Base-by-base conservation (phyloP, 2,113 vertebrate species). In the Anas platyrhynchos region DNA sequence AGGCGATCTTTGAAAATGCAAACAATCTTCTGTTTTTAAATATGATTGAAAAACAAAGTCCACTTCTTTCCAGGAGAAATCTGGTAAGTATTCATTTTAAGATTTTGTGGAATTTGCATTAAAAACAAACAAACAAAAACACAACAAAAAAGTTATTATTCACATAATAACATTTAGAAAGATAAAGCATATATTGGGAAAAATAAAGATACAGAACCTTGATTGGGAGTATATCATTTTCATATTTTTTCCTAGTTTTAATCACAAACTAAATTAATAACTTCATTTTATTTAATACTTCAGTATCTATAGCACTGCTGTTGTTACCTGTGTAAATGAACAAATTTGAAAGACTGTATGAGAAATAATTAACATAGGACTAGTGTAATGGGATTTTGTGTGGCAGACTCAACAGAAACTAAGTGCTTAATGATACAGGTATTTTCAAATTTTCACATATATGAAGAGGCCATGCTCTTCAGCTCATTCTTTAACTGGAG, bases 11-110 rank as follows among this genome's bases (percentile, higher is more conserved):
- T 68, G 26, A 79, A 63, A 94, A 94, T 29, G 10, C 4, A 91
- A 76, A 2, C 11, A 89, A 73, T 89, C n/a, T 82, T 3, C 93
- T 96, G 78, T 55, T 43, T 87, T 67, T 7, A 94, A 94, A 89
- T 90, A 11, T 22, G 86, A 46, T 26, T 31, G 16, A 86, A 87
- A 74, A 86, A 27, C 5, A 92, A 92, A 87, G 78, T 69, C 21
- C 18, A 78, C 27, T 81, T 89, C 32, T 79, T 95, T 59, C 16
- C 43, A 32, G 54, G 25, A 73, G 3, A 15, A 26, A 52, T 9
- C 22, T 13, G 5, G 13, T 3, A 82, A 78, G 12, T 80, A 43
- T 54, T 56, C 18, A 52, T 3, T 48, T 13, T 8, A 89, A 3
- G 25, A 43, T 78, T 9, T 0, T 41, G 8, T 23, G 55, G 5